These are phyloP conservation scores for Hydrolagus colliei DNA, from an alignment of 2,797 vertebrate species.

Conservation along the genomic window DNA sequence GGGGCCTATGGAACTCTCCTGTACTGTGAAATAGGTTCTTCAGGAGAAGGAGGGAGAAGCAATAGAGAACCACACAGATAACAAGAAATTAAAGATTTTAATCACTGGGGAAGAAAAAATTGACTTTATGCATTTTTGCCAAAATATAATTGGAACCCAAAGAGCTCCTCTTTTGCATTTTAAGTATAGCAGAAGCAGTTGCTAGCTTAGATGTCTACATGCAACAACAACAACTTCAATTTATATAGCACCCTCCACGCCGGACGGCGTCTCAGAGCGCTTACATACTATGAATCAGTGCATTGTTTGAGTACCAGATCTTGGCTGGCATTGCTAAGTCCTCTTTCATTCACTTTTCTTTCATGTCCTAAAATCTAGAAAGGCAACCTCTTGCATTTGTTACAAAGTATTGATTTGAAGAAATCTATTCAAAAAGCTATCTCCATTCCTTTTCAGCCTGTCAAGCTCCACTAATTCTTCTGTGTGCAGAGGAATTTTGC, in stretches of 20 bases:
- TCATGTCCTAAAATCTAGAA: neutral
- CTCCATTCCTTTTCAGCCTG: neutral
- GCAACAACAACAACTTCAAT: too few relatives aligned
- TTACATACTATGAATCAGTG: neutral
- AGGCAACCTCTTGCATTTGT: neutral
- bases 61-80: neutral
- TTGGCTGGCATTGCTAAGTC: too few relatives aligned
- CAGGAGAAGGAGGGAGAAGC: too few relatives aligned
- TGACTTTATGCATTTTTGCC: neutral
- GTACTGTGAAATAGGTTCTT: too few relatives aligned
- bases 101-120: neutral
- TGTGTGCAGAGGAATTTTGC: neutral
- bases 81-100: neutral
- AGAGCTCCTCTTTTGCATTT: too few relatives aligned
- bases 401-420: conserved; percentile 1
- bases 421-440: neutral
- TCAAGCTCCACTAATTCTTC: neutral
- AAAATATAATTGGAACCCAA: neutral
- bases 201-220: neutral
- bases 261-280: neutral
- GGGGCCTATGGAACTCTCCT: too few relatives aligned
- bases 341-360: neutral
- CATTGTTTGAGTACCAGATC: too few relatives aligned
- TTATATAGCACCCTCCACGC: too few relatives aligned
- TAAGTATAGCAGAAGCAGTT: neutral